These are phyloP conservation scores for Cheirogaleus major DNA, from an alignment of 2,797 vertebrate species.

Conservation along the genomic window DNA sequence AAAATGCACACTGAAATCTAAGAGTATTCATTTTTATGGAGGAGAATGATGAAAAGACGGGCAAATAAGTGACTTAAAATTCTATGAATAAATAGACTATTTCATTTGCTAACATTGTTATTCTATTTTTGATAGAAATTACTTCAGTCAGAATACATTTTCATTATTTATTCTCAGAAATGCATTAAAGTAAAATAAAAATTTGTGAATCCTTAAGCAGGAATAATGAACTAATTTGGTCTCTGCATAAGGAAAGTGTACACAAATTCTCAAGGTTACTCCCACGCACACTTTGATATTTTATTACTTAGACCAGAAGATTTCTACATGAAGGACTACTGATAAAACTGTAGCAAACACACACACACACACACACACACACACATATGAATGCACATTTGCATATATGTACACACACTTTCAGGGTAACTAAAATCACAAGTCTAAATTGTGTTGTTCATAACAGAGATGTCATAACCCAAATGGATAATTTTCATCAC, in stretches of 20 bases:
- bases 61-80: constrained; percentile 54
- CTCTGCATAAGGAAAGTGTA: constrained; percentile 27
- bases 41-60: neutral
- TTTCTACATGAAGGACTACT: neutral
- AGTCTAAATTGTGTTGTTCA: neutral
- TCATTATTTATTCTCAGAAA: constrained; percentile 76
- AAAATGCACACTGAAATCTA: neutral
- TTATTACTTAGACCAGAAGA: neutral
- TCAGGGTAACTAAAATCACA: neutral
- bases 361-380: neutral
- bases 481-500: neutral
- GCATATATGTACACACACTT: neutral
- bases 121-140: constrained; percentile 72
- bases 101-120: constrained; percentile 62
- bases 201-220: constrained; percentile 63
- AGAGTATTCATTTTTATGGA: neutral
- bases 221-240: constrained; percentile 74
- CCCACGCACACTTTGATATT: constrained; percentile 12
- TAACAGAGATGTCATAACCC: neutral
- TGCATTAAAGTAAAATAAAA: constrained; percentile 72
- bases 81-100: constrained; percentile 66
- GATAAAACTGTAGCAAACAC: neutral
- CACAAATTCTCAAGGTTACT: constrained; percentile 61
- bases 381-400: neutral
- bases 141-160: constrained; percentile 65